These are phyloP conservation scores for Pangasius sanitwongsei DNA, from an alignment of 2,797 vertebrate species.

Conservation along the genomic window DNA sequence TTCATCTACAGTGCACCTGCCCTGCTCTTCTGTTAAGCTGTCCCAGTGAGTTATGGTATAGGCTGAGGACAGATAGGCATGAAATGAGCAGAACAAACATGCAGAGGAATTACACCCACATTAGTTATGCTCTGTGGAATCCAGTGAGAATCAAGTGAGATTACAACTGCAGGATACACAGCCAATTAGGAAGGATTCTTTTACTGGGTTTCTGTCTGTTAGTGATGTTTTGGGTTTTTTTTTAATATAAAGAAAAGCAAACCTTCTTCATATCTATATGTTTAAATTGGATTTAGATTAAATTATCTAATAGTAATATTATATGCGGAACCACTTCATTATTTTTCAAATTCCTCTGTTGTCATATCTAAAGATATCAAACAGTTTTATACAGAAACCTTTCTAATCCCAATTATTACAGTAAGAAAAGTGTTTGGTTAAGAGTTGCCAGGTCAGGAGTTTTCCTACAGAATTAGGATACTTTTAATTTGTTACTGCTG, in stretches of 20 bases:
- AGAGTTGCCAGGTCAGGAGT: not conserved
- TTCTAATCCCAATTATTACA: not conserved
- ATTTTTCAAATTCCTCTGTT: not conserved
- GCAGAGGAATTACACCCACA: slow-evolving; percentile 41
- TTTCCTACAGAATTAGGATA: not conserved
- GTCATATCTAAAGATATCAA: not conserved
- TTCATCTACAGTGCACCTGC: slow-evolving; percentile 84
- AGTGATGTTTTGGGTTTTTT: not conserved
- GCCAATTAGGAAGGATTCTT: not conserved
- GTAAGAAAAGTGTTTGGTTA: not conserved
- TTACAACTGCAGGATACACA: slow-evolving; percentile 13
- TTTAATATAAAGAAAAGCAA: not conserved
- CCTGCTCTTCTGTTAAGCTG: slow-evolving; percentile 71
- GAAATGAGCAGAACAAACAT: slow-evolving; percentile 54
- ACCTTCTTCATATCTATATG: not conserved
- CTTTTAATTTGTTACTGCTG: not conserved
- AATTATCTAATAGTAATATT: not conserved
- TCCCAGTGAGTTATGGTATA: slow-evolving; percentile 83
- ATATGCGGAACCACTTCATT: not conserved
- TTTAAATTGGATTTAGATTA: not conserved
- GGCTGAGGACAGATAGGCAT: slow-evolving; percentile 50
- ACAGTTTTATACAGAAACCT: not conserved
- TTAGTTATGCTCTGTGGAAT: slow-evolving; percentile 25
- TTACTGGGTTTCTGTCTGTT: not conserved
- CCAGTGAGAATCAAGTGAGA: slow-evolving; percentile 5